Percentiles rank a stretch among this genome's conserved stretches.
Evolutionary conservation across 2,797 vertebrate species (phyloP).

Genomic region (Acanthiza pusilla): DNA sequence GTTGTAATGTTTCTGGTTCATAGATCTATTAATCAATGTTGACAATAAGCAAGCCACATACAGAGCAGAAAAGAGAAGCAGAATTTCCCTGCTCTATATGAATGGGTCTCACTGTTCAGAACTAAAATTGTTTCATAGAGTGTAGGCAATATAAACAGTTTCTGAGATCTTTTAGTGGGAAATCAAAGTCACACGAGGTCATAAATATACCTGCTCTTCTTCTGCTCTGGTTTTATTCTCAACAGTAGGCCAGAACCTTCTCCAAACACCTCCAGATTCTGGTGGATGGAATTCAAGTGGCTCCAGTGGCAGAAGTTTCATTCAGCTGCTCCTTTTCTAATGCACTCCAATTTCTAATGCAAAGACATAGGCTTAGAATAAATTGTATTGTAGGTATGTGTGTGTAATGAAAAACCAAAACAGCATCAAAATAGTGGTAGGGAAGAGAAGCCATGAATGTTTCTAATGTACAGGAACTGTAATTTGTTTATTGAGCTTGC

Average conservation of each 20-base stretch:
- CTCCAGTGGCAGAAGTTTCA: fast-evolving
- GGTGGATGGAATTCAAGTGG: not conserved
- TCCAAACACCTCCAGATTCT: not conserved
- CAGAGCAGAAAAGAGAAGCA: not conserved
- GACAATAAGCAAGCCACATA: not conserved
- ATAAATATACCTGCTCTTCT: not conserved
- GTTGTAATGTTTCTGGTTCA: not conserved
- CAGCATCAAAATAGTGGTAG: not conserved
- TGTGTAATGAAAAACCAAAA: not conserved
- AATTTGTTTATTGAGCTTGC: not conserved
- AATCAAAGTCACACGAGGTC: fast-evolving
- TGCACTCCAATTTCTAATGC: fast-evolving
- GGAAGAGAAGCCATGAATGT: not conserved
- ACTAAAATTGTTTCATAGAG: not conserved
- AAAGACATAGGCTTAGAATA: not conserved
- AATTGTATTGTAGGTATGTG: fast-evolving
- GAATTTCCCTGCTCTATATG: not conserved
- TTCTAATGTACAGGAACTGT: not conserved
- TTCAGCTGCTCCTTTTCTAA: not conserved
- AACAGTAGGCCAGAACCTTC: not conserved
- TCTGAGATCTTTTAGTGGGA: not conserved
- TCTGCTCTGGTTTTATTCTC: not conserved
- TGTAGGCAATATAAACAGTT: not conserved
- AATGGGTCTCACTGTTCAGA: not conserved
- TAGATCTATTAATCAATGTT: not conserved